Percentiles rank a stretch among this genome's conserved stretches.
phyloP scores from a whole-genome alignment of 2,113 vertebrate species.

The Phoenicopterus ruber region DNA sequence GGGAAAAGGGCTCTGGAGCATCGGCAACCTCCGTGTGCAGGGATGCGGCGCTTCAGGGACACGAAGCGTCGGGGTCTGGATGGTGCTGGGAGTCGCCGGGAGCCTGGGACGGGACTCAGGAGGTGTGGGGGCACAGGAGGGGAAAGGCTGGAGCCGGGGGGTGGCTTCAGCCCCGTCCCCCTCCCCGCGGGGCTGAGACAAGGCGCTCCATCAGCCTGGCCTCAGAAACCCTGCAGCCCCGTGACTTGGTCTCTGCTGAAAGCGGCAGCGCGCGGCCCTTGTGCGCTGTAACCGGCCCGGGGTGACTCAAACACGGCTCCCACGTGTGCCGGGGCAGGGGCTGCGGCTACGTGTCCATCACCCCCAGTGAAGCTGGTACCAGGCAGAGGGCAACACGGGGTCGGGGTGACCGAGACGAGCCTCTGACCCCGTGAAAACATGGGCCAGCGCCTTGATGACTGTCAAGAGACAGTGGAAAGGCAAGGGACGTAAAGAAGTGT shows the following conservation, averaged over 20 bases:
- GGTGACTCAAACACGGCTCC: not conserved
- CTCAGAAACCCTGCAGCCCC: no score
- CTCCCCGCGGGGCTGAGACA: not conserved
- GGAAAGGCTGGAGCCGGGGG: not conserved
- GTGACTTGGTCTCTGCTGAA: not conserved
- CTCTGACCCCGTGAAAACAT: not conserved
- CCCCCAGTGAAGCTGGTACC: not conserved
- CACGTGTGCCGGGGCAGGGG: not conserved
- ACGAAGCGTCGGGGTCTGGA: not conserved
- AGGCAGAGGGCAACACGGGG: not conserved
- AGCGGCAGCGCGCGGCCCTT: not conserved
- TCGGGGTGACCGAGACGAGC: not conserved
- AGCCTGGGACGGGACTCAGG: not conserved
- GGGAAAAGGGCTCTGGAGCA: not conserved
- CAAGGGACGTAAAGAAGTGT: fast-evolving
- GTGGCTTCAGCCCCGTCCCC: not conserved
- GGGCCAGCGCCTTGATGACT: not conserved
- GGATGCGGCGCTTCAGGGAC: not conserved
- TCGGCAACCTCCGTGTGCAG: fast-evolving
- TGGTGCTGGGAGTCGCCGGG: not conserved
- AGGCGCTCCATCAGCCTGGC: not conserved
- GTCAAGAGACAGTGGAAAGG: not conserved
- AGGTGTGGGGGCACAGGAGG: not conserved
- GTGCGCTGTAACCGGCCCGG: not conserved
- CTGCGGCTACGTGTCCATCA: not conserved